Evolutionary conservation across 2,888 invertebrate genomes (phyloP).

Genomic region (Timema cristinae): DNA sequence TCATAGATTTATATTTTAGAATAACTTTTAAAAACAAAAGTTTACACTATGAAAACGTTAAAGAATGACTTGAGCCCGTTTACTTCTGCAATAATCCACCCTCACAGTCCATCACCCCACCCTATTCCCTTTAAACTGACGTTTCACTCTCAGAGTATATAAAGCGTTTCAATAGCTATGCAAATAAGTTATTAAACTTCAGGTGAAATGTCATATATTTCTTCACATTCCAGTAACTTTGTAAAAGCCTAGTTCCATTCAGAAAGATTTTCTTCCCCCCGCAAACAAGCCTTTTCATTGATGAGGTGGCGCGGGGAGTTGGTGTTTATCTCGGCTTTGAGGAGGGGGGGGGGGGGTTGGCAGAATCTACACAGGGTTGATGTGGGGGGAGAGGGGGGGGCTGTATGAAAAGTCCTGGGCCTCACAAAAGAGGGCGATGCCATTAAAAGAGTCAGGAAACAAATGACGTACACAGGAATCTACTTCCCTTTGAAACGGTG

Average conservation of each 20-base stretch:
- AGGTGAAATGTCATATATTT: slow-evolving; percentile 29
- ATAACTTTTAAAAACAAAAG: too few species aligned
- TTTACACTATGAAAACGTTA: too few species aligned
- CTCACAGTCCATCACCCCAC: too few species aligned
- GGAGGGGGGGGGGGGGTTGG: slow-evolving; percentile 10
- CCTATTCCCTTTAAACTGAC: too few species aligned
- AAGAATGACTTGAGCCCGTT: too few species aligned
- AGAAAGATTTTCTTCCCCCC: slow-evolving; percentile 5
- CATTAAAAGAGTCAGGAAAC: slow-evolving; percentile 34
- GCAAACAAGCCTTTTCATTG: slow-evolving; percentile 21
- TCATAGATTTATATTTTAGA: too few species aligned
- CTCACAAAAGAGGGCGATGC: slow-evolving; percentile 15
- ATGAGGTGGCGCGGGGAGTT: slow-evolving; percentile 4
- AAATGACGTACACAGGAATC: slow-evolving; percentile 45
- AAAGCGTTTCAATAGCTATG: slow-evolving; percentile 22
- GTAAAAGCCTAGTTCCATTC: slow-evolving; percentile 11
- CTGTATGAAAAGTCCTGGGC: background rate
- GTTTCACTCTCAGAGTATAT: background rate
- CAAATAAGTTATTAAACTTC: slow-evolving; percentile 30
- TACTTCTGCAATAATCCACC: too few species aligned
- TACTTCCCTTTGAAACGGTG: slow-evolving; percentile 36
- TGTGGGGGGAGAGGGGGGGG: background rate
- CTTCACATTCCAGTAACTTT: slow-evolving; percentile 23
- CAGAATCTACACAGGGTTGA: slow-evolving; percentile 10
- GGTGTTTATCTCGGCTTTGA: background rate